These are phyloP conservation scores for fruit fly (Drosophila melanogaster) DNA, from an alignment of 1,140 invertebrate species.

Conservation along the genomic window Release_6_plus_ISO1_MT NT_033779.5:14052001-14052500, in stretches of 20 bases:
- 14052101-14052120: slow-evolving; percentile 15
- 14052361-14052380: slow-evolving; percentile 80
- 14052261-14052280: background rate
- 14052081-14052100: slow-evolving; percentile 2
- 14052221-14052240: slow-evolving; percentile 10
- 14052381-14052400: slow-evolving; percentile 31
- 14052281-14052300: slow-evolving; percentile 21
- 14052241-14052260: slow-evolving; percentile 25
- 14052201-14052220: slow-evolving; percentile 41
- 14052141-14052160: slow-evolving; percentile 79
- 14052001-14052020: slow-evolving; percentile 54
- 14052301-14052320: slow-evolving; percentile 27
- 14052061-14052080: slow-evolving; percentile 48
- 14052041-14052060: slow-evolving; percentile 51
- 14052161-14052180: slow-evolving; percentile 68
- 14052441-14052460: slow-evolving; percentile 11
- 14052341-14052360: slow-evolving; percentile 80
- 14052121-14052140: slow-evolving; percentile 46
- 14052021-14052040: slow-evolving; percentile 45
- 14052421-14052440: slow-evolving; percentile 34
- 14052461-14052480: background rate
- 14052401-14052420: slow-evolving; percentile 34
- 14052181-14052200: slow-evolving; percentile 70
- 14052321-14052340: slow-evolving; percentile 71
- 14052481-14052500: slow-evolving; percentile 1